Evolutionary conservation across 2,888 invertebrate genomes (phyloP), one percentile per base, ranked within the genome.

Genomic region (Sinohyriopsis cumingii): DNA sequence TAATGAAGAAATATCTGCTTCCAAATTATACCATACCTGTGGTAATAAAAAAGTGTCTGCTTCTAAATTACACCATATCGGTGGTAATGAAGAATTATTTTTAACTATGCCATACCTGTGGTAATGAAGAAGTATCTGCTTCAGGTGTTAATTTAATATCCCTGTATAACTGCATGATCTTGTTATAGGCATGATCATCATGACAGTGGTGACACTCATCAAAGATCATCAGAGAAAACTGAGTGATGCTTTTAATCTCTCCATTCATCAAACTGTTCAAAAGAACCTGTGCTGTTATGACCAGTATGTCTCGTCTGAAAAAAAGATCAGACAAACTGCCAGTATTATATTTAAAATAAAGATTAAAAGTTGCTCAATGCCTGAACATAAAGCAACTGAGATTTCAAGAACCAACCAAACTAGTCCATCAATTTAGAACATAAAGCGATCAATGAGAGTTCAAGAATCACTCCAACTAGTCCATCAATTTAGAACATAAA

Each of bases 241-340:
- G 63, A 12, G 62, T 25, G 22, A 79, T 63, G 53, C 69, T 59
- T 2, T 71, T 33, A 24, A 73, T 62, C 15, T 72, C 67, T 33
- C 33, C 33, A 4, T 63, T 61, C 28, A 33, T 59, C 24, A 82
- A 67, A 22, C 81, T 81, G 72, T 82, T 84, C 69, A 89, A 76
- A 25, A 90, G 80, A 54, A 90, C 78, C 76, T 88, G 87, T 0
- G 89, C 86, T 0, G 89, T 90, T 72, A 89, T 80, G 24, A 90
- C 84, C 33, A 88, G 33, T 9, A 87, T 72, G 65, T 84, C 79
- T 55, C 73, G 65, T 28, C 80, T 74, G 33, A n/a, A 71, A 62
- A 72, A 33, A 33, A 45, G 15, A 45, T 45, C 45, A 45, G 12
- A 33, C 33, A 33, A 7, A 45, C 2, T 45, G 15, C 45, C 12